phyloP scores from a whole-genome alignment of 1,140 invertebrate genomes.

The Drosophila cardini region DNA sequence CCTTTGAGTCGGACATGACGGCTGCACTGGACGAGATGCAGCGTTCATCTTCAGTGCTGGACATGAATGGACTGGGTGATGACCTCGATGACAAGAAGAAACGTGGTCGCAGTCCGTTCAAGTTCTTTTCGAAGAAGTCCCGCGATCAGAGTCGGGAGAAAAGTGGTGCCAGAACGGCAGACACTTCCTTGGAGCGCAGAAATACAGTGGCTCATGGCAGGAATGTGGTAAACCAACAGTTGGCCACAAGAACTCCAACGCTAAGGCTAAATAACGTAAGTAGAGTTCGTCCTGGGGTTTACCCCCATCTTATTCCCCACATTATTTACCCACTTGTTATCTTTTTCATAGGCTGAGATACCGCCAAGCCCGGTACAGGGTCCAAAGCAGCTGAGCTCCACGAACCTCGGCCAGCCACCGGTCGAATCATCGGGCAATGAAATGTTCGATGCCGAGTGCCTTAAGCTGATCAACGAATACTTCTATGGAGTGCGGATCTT shows the following conservation, averaged over 20 bases:
- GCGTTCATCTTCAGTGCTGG: slow-evolving; percentile 90
- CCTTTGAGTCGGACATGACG: slow-evolving; percentile 68
- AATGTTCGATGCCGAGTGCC: slow-evolving; percentile 93
- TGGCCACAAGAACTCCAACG: slow-evolving; percentile 73
- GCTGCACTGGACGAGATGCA: slow-evolving; percentile 86
- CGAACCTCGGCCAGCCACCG: slow-evolving; percentile 87
- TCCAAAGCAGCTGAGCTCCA: slow-evolving; percentile 90
- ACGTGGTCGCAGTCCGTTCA: slow-evolving; percentile 94
- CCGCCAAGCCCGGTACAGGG: slow-evolving; percentile 86
- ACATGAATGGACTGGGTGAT: slow-evolving; percentile 88
- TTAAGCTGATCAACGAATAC: slow-evolving; percentile 98
- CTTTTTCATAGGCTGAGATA: slow-evolving; percentile 63
- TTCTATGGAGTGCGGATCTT: slow-evolving; percentile 97
- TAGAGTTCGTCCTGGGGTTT: no score
- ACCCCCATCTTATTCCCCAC: no score
- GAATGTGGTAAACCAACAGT: slow-evolving; percentile 79
- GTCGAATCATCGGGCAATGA: slow-evolving; percentile 92
- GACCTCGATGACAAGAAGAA: slow-evolving; percentile 91
- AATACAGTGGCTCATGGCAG: slow-evolving; percentile 81
- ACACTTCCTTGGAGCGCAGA: slow-evolving; percentile 72
- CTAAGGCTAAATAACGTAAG: slow-evolving; percentile 71
- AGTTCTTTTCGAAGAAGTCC: slow-evolving; percentile 86
- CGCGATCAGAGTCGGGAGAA: slow-evolving; percentile 83
- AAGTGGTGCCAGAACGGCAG: slow-evolving; percentile 49
- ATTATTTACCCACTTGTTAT: slow-evolving; percentile 65